phyloP scores from a whole-genome alignment of 2,888 invertebrate species.

The Cantharis rustica region DNA sequence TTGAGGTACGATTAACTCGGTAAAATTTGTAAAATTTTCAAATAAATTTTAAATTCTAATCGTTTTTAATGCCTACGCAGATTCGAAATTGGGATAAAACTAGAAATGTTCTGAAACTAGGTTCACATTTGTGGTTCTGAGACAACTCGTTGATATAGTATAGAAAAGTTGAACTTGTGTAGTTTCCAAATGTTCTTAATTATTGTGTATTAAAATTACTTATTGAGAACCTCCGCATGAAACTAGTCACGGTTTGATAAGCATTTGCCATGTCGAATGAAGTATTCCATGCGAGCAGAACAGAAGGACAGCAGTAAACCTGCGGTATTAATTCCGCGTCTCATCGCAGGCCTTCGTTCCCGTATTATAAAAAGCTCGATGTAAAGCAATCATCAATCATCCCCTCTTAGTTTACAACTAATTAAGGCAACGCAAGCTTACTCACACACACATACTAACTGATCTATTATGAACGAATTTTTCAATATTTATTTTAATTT shows the following conservation, averaged over 20 bases:
- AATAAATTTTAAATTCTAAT: background rate
- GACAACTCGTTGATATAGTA: background rate
- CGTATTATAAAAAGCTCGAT: constrained; percentile 44
- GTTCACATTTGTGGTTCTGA: background rate
- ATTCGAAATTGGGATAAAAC: background rate
- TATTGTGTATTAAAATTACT: background rate
- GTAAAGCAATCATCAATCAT: constrained; percentile 42
- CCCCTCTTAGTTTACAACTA: constrained; percentile 38
- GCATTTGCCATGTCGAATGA: constrained; percentile 51
- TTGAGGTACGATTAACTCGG: background rate
- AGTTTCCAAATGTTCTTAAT: background rate
- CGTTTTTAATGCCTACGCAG: background rate
- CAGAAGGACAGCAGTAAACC: constrained; percentile 41
- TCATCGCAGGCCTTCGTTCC: constrained; percentile 37
- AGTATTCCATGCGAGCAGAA: constrained; percentile 47
- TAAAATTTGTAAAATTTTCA: background rate
- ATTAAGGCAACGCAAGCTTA: constrained; percentile 42
- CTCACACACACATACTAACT: constrained; percentile 21
- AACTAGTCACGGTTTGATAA: constrained; percentile 49
- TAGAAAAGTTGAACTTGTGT: background rate
- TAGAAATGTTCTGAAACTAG: background rate
- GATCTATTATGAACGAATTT: constrained; percentile 28
- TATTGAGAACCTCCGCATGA: constrained; percentile 39
- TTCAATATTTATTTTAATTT: constrained; percentile 30
- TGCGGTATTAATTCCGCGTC: constrained; percentile 46